Conservation (phyloP, 1,140 invertebrate genomes). For the Carcinoscorpius rotundicauda region DNA sequence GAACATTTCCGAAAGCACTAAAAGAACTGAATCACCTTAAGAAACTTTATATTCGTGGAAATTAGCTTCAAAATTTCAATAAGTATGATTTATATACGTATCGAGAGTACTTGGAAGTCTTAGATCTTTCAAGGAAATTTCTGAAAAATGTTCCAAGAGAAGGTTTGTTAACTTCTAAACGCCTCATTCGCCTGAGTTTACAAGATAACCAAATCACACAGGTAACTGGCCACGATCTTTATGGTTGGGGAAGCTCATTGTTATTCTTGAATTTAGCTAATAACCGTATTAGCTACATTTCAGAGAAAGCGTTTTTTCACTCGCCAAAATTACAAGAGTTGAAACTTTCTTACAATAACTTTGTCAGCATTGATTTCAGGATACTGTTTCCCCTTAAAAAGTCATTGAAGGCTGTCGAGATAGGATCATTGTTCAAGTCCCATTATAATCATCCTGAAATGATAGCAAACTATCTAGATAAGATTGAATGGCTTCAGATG, state of each 20-base stretch:
- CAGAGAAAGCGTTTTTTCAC: slow-evolving; percentile 53
- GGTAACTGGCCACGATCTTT: slow-evolving; percentile 57
- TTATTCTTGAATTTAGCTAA: slow-evolving; percentile 69
- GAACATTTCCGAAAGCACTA: slow-evolving; percentile 43
- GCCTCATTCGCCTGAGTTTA: slow-evolving; percentile 65
- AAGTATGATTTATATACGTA: slow-evolving; percentile 65
- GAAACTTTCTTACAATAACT: slow-evolving; percentile 74
- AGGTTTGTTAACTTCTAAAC: slow-evolving; percentile 50
- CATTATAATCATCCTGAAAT: slow-evolving; percentile 48
- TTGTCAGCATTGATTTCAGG: slow-evolving; percentile 58
- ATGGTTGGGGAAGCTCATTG: slow-evolving; percentile 63
- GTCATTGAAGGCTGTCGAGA: slow-evolving; percentile 64
- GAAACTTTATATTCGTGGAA: slow-evolving; percentile 71
- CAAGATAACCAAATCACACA: slow-evolving; percentile 71
- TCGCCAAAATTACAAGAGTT: slow-evolving; percentile 62
- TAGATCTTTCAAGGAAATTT: slow-evolving; percentile 67
- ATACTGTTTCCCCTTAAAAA: slow-evolving; percentile 50
- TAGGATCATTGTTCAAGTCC: slow-evolving; percentile 45
- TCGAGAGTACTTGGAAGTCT: slow-evolving; percentile 51
- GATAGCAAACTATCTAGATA: slow-evolving; percentile 48
- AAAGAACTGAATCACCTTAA: slow-evolving; percentile 49
- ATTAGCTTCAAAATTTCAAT: slow-evolving; percentile 58
- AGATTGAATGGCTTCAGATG: slow-evolving; percentile 63
- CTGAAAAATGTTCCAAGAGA: slow-evolving; percentile 54
- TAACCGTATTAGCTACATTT: slow-evolving; percentile 63